Base-by-base conservation (phyloP, 2,888 invertebrate genomes). In the Phyto melanocephala region DNA sequence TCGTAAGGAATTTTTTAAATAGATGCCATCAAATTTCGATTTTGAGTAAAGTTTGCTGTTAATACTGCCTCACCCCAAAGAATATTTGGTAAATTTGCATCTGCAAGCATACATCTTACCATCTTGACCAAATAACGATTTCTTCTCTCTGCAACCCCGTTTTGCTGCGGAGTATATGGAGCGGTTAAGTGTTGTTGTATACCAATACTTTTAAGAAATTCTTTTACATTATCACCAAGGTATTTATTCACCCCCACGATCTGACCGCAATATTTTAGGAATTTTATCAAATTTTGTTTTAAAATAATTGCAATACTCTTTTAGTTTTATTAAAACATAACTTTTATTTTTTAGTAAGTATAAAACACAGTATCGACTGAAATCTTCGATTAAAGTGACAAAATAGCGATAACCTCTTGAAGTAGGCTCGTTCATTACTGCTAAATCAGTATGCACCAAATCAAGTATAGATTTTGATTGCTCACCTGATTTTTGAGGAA, bases 41-140 rank as follows among this genome's bases (percentile, higher is more conserved):
- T 90, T 52, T 89, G 86, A 65, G 90, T 85, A 85, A 88, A 88
- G 33, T 87, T 86, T 45, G n/a, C n/a, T n/a, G n/a, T n/a, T n/a
- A n/a, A n/a, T n/a, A n/a, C n/a, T n/a, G n/a, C n/a, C n/a, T n/a
- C n/a, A n/a, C n/a, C n/a, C n/a, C n/a, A n/a, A n/a, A n/a, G n/a
- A n/a, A n/a, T n/a, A n/a, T n/a, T n/a, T n/a, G n/a, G n/a, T n/a
- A n/a, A n/a, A n/a, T n/a, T n/a, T n/a, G n/a, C n/a, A n/a, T n/a
- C n/a, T n/a, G n/a, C n/a, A n/a, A n/a, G n/a, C n/a, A n/a, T n/a
- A n/a, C n/a, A n/a, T n/a, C n/a, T n/a, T n/a, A n/a, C n/a, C n/a
- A n/a, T n/a, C n/a, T n/a, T n/a, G n/a, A n/a, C n/a, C n/a, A n/a
- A n/a, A n/a, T n/a, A n/a, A n/a, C n/a, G n/a, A n/a, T n/a, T n/a